phyloP scores from a whole-genome alignment of 2,888 invertebrate genomes.

The Dromius quadrimaculatus region DNA sequence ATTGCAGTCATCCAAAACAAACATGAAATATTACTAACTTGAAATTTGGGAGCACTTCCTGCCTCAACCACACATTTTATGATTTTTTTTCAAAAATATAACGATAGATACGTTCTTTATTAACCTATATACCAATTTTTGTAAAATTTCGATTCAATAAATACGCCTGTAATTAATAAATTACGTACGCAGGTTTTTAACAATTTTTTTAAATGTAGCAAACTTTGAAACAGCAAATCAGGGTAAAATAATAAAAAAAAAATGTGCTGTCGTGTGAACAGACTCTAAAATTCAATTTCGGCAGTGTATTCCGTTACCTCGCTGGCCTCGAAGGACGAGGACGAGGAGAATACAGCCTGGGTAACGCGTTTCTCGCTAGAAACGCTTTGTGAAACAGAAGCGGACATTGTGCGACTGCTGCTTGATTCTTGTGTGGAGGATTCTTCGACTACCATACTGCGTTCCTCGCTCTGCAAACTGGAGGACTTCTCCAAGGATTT shows the following conservation, averaged over 20 bases:
- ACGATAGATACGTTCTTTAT: too few species aligned
- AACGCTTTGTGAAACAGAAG: conserved; percentile 60
- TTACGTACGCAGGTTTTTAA: neutral
- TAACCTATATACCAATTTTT: too few species aligned
- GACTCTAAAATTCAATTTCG: conserved; percentile 58
- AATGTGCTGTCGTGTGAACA: neutral
- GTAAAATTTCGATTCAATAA: too few species aligned
- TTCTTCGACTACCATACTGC: conserved; percentile 63
- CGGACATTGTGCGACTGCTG: conserved; percentile 61
- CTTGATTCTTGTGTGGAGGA: conserved; percentile 59
- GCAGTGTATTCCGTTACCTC: conserved; percentile 61
- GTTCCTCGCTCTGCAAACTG: conserved; percentile 63
- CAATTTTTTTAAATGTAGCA: neutral
- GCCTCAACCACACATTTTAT: too few species aligned
- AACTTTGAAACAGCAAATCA: neutral
- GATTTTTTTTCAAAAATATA: too few species aligned
- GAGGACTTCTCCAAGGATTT: conserved; percentile 64
- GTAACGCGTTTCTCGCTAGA: conserved; percentile 63
- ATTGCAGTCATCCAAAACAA: too few species aligned
- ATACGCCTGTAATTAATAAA: neutral
- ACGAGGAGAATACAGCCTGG: conserved; percentile 62
- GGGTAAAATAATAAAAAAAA: conserved; percentile 6
- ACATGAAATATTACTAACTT: too few species aligned
- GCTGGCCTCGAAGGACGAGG: conserved; percentile 65
- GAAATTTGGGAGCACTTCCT: too few species aligned